Base-by-base conservation (phyloP, 2,888 invertebrate genomes). In the Hemaris fuciformis region DNA sequence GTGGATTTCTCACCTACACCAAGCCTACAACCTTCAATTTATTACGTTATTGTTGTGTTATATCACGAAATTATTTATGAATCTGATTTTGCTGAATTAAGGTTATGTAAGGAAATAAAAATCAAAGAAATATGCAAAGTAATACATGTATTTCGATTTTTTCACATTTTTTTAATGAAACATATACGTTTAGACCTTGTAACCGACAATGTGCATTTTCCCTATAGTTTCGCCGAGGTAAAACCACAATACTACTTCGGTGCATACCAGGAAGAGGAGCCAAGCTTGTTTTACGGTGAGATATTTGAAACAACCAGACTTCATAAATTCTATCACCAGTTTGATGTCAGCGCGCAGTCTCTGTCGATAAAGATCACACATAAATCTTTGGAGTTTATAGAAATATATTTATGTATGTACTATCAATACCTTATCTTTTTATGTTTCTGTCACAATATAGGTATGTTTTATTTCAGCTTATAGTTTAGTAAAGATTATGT, bases 221-320 rank as follows among this genome's bases (percentile, higher is more conserved):
- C 89, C 90, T 57, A 91, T 80, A 23, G 88, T 88, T 73, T 91
- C 91, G 1, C 90, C 90, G 8, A 89, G 64, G 65, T 74, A 91
- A 65, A 89, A 91, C 90, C 91, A 90, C 41, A 90, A 63, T 1
- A 69, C 74, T 1, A 91, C 66, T 71, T 91, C 90, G 2, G 75
- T 63, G n/a, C 73, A 66, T 3, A 91, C 84, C 8, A 91, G 75
- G 25, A 86, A 66, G 1, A 88, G 69, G 43, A 89, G 75, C 85
- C 84, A 88, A 2, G 85, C 87, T 68, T 90, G 86, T 63, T 67
- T 84, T 22, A 91, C 87, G 0, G 89, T 89, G 15, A 90, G 62
- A 18, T 73, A 69, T 61, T 79, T 82, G 65, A 65, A 83, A 61
- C 83, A 81, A 0, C 81, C 79, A 0, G 66, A 67, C 46, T 78